Evolutionary conservation across 2,888 invertebrate genomes (phyloP).

Genomic region (Xestia rhomboidea): DNA sequence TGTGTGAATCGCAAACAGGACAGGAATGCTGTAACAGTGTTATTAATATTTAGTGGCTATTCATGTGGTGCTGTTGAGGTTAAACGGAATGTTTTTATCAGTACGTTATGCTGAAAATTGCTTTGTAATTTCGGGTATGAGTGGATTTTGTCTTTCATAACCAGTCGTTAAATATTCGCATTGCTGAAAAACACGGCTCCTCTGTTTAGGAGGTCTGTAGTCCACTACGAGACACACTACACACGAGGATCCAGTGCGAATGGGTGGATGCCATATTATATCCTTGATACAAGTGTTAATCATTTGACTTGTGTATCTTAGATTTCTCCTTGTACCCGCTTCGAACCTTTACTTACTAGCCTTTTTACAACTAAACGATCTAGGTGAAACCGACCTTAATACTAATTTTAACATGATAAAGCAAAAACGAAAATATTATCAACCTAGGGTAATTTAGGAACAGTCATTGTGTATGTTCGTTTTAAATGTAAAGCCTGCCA

Average conservation of each 20-base stretch:
- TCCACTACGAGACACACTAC: background rate
- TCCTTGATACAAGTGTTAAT: background rate
- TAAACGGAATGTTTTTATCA: slow-evolving; percentile 24
- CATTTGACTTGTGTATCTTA: background rate
- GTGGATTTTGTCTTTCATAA: background rate
- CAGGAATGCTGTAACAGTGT: slow-evolving; percentile 7
- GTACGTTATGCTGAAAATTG: slow-evolving; percentile 9
- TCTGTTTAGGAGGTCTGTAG: background rate
- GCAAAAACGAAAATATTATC: no score
- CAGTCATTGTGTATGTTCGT: background rate
- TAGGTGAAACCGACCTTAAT: background rate
- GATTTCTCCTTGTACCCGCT: background rate
- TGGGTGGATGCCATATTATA: background rate
- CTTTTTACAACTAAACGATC: background rate
- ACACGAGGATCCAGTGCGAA: no score
- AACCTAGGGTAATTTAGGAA: no score
- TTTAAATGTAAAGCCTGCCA: background rate
- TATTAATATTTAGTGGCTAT: slow-evolving; percentile 51
- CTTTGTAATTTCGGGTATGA: background rate
- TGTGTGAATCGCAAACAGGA: slow-evolving; percentile 49
- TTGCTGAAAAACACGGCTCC: background rate
- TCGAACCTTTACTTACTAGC: background rate
- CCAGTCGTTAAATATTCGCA: background rate
- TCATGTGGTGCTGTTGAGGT: slow-evolving; percentile 14
- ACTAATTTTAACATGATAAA: no score